Evolutionary conservation across 2,888 invertebrate genomes (phyloP).

Genomic region (Oscheius myriophilus): DNA sequence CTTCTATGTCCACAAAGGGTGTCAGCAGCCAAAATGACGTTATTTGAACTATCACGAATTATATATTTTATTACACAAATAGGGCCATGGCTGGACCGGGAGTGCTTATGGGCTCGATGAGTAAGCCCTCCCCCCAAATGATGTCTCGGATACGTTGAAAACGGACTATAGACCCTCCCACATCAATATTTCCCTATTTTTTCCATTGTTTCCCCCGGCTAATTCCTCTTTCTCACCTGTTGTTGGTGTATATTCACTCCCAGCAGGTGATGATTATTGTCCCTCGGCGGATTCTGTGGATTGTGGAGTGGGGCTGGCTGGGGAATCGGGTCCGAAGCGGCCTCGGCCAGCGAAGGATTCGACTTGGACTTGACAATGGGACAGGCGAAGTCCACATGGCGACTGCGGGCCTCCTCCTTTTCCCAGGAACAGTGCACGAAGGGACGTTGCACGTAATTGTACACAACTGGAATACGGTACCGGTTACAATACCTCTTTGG

Average conservation of each 20-base stretch:
- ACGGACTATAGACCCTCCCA: too few species aligned
- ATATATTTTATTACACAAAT: too few species aligned
- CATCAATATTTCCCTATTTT: too few species aligned
- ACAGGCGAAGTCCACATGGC: conserved; percentile 88
- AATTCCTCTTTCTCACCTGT: conserved; percentile 11
- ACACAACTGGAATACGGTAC: conserved; percentile 80
- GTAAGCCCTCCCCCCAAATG: too few species aligned
- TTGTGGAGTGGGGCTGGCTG: conserved; percentile 65
- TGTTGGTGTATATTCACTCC: conserved; percentile 46
- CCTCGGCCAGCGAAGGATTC: conserved; percentile 71
- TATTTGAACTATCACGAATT: too few species aligned
- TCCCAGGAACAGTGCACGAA: conserved; percentile 99
- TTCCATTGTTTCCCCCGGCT: not conserved
- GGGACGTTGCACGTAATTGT: conserved; percentile 98
- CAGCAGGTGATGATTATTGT: conserved; percentile 27
- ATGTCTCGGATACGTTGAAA: too few species aligned
- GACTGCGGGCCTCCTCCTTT: conserved; percentile 97
- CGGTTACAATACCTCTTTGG: not conserved
- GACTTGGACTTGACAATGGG: conserved; percentile 71
- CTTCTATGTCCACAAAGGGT: too few species aligned
- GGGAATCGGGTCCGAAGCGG: conserved; percentile 72
- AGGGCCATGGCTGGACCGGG: too few species aligned
- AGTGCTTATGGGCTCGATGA: too few species aligned
- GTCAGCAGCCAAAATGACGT: too few species aligned
- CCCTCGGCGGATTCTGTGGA: not conserved